These are phyloP conservation scores for Leptosomus discolor DNA, from an alignment of 2,113 vertebrate species.

Conservation along the genomic window DNA sequence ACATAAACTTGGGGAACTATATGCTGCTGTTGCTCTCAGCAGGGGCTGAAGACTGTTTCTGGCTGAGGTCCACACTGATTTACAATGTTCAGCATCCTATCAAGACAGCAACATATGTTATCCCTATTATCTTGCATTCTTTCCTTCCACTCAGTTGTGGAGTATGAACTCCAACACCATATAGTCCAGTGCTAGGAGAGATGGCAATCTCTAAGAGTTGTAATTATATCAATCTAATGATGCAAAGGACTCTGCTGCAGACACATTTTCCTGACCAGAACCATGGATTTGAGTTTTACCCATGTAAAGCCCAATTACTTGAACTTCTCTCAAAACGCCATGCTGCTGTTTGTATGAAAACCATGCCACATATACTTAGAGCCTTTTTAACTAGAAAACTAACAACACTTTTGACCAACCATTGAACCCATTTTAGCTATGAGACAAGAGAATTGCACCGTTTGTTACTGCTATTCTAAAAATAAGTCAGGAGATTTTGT, in stretches of 20 bases:
- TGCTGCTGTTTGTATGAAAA: not conserved
- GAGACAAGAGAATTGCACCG: not conserved
- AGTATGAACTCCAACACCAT: not conserved
- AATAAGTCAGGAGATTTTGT: not conserved
- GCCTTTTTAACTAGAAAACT: not conserved
- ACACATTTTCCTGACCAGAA: not conserved
- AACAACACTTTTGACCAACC: not conserved
- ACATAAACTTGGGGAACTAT: slow-evolving; percentile 17
- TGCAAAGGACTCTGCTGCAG: not conserved
- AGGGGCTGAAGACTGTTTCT: slow-evolving; percentile 24
- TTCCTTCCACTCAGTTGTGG: not conserved
- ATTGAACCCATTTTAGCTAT: not conserved
- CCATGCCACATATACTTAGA: not conserved
- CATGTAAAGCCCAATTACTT: not conserved
- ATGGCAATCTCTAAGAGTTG: not conserved
- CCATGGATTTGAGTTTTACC: not conserved
- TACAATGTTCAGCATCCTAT: slow-evolving; percentile 44
- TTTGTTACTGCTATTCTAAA: not conserved
- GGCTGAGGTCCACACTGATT: slow-evolving; percentile 43
- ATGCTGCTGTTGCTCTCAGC: slow-evolving; percentile 27
- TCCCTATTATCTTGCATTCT: slow-evolving; percentile 33
- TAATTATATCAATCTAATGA: not conserved
- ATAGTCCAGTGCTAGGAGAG: not conserved
- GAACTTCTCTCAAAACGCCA: not conserved
- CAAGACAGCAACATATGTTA: slow-evolving; percentile 33